Conservation (phyloP, 2,797 vertebrate species). For the Paedocypris micromegethes region DNA sequence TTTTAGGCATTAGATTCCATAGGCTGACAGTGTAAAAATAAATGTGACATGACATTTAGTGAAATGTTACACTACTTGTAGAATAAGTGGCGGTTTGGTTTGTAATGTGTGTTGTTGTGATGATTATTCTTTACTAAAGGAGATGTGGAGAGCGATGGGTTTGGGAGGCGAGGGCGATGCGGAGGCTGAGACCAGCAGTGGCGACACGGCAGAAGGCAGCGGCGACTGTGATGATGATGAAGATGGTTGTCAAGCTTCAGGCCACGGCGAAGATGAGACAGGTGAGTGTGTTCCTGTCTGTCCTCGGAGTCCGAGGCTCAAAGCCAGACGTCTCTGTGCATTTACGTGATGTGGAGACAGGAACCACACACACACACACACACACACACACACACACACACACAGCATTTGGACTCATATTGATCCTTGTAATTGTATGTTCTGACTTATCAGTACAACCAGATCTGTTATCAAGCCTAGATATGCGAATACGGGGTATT, state of each 20-base stretch:
- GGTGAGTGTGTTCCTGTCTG: slow-evolving; percentile 53
- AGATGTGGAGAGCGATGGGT: slow-evolving; percentile 28
- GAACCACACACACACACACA: slow-evolving; percentile 2
- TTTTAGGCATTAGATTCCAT: too few species aligned
- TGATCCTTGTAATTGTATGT: too few species aligned
- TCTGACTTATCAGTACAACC: too few species aligned
- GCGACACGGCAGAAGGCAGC: slow-evolving; percentile 42
- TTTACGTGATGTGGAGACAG: slow-evolving; percentile 10
- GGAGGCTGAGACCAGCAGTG: slow-evolving; percentile 54
- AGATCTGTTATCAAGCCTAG: too few species aligned
- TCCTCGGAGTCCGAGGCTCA: not conserved
- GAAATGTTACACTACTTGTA: too few species aligned
- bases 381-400: not conserved
- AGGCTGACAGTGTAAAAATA: too few species aligned
- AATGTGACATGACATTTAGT: too few species aligned
- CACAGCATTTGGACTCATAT: not conserved
- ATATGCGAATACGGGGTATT: too few species aligned
- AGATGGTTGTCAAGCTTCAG: slow-evolving; percentile 82
- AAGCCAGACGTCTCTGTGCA: slow-evolving; percentile 7
- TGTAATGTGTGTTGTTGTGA: not conserved
- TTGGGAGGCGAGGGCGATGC: slow-evolving; percentile 51
- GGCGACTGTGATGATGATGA: slow-evolving; percentile 77
- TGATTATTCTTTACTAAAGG: slow-evolving; percentile 25
- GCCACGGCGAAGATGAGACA: slow-evolving; percentile 51
- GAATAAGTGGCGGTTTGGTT: not conserved